Evolutionary conservation across 2,113 vertebrate species (phyloP), one percentile per base, ranked within the genome.

Genomic region (Turnix velox): DNA sequence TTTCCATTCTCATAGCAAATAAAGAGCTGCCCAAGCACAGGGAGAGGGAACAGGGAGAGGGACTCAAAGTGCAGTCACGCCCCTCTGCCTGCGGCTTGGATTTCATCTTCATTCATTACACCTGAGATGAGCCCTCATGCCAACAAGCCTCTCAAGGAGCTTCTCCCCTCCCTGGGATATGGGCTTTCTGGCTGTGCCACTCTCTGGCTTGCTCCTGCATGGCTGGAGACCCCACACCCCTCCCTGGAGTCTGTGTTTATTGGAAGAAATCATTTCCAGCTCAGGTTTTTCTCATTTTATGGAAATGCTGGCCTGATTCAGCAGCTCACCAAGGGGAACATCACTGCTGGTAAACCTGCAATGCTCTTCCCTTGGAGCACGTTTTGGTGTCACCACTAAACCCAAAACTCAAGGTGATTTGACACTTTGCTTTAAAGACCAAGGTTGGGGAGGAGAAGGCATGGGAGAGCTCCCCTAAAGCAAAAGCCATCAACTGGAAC

Each of bases 401-500:
- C 54, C 68, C 57, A 40, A 69, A 78, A 74, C 88, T 76, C 58
- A 69, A 76, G 73, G 85, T 25, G 16, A 54, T 48, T 55, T 46
- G 66, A 62, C 39, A 48, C 83, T 59, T 19, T 85, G 63, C 69
- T 95, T 92, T 68, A 88, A 92, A 92, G 91, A 95, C 87, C 2
- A 46, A 85, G 68, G 59, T 62, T 71, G 78, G 58, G 76, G 63
- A 92, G 84, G 88, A 88, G 89, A 87, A 88, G 65, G 42, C 8
- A 10, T 6, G 3, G 35, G 87, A 92, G 79, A 95, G 83, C 73
- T 91, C 28, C 69, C 95, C 63, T 71, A 62, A 54, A 95, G 97
- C 94, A 91, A 93, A 95, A 93, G 95, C 84, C 57, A 49, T 95
- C 96, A 96, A 92, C 89, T 52, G 78, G 95, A 88, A 76, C 89